Evolutionary conservation across 2,888 invertebrate species (phyloP).

Genomic region (Idaea aversata): DNA sequence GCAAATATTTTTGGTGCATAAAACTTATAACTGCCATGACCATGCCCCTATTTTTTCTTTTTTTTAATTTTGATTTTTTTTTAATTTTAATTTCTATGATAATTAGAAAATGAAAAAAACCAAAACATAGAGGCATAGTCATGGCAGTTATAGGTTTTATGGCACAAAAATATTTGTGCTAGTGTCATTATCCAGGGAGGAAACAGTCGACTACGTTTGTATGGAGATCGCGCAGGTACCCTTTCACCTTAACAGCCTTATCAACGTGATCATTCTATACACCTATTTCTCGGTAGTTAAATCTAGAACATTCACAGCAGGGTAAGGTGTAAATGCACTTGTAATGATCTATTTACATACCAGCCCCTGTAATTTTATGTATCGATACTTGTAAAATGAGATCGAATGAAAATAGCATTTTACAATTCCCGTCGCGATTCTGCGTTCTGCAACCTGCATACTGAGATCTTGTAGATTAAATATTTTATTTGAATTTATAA

Average conservation of each 20-base stretch:
- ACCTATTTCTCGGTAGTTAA: background rate
- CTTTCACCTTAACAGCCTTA: background rate
- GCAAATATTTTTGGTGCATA: too few relatives aligned
- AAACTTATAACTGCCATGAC: too few relatives aligned
- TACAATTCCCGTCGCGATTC: constrained; percentile 25
- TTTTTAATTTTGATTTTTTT: too few relatives aligned
- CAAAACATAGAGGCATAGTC: too few relatives aligned
- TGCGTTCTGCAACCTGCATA: constrained; percentile 1
- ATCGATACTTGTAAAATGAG: constrained; percentile 25
- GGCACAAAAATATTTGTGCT: too few relatives aligned
- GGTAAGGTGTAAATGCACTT: constrained; percentile 37
- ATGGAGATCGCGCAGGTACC: too few relatives aligned
- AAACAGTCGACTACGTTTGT: too few relatives aligned
- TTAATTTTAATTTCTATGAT: too few relatives aligned
- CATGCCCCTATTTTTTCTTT: too few relatives aligned
- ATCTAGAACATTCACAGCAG: constrained; percentile 21
- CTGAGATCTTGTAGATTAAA: background rate
- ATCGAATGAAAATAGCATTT: constrained; percentile 24
- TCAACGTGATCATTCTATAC: background rate
- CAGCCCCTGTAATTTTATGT: constrained; percentile 12
- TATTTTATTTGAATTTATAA: background rate
- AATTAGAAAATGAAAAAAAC: too few relatives aligned
- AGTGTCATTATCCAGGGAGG: too few relatives aligned
- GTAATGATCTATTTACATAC: constrained; percentile 40
- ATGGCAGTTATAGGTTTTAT: too few relatives aligned